Conservation (phyloP, 2,113 vertebrate species). For the Ctenomys sociabilis region DNA sequence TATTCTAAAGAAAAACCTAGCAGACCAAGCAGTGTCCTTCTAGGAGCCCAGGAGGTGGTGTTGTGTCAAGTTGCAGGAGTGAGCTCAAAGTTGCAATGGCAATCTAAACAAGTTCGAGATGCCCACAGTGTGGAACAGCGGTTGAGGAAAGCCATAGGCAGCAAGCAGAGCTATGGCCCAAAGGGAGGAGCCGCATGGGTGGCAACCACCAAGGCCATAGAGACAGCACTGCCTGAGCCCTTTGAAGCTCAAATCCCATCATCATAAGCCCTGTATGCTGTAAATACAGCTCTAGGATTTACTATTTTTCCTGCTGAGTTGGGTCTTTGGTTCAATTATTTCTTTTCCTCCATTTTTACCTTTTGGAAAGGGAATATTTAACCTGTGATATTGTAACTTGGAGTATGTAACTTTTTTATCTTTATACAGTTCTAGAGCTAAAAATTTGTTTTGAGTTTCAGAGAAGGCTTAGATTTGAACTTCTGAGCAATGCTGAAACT, state of each 20-base stretch:
- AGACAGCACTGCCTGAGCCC: neutral
- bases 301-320: neutral
- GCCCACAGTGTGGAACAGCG: neutral
- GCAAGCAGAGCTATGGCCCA: neutral
- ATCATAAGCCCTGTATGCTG: neutral
- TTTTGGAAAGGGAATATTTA: neutral
- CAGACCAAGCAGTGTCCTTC: neutral
- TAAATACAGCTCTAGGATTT: neutral
- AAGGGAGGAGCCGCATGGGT: neutral
- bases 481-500: neutral
- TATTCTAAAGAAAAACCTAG: neutral
- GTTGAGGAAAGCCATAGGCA: neutral
- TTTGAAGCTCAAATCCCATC: neutral
- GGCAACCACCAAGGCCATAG: neutral
- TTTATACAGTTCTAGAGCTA: neutral
- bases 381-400: neutral
- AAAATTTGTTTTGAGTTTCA: neutral
- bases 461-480: neutral
- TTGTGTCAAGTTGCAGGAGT: neutral
- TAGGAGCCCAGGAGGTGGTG: neutral
- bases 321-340: neutral
- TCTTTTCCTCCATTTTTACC: neutral
- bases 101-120: neutral
- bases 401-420: neutral
- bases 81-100: neutral